A percentile compares a stretch with the other conserved stretches of the same genome.
Conservation (phyloP, 2,113 vertebrate species). For the Cynocephalus volans region DNA sequence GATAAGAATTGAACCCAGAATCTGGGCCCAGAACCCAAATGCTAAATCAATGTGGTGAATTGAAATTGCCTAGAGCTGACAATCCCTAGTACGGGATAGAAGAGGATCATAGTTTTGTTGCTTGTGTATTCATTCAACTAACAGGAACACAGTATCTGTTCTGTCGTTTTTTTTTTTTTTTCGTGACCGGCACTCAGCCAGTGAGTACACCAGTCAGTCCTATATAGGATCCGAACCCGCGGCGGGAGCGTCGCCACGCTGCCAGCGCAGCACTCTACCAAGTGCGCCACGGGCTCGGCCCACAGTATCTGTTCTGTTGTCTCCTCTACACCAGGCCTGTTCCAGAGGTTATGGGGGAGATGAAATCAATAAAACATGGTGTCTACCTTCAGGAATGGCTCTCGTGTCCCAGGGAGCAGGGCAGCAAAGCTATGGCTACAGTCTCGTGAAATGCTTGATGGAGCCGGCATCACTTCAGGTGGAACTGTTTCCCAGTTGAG, state of each 20-base stretch:
- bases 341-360: not conserved
- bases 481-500: not conserved
- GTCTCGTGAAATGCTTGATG: not conserved
- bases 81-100: not conserved
- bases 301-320: not conserved
- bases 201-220: too few species aligned
- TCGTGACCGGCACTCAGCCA: too few species aligned
- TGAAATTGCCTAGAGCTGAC: not conserved
- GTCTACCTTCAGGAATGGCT: not conserved
- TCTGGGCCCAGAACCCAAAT: not conserved
- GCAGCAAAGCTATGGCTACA: not conserved
- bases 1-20: slow-evolving; percentile 9
- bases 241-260: too few species aligned
- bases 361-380: not conserved
- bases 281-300: too few species aligned
- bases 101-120: not conserved
- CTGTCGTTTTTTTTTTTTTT: too few species aligned
- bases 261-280: too few species aligned
- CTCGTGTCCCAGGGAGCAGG: not conserved
- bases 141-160: not conserved
- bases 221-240: too few species aligned
- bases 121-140: slow-evolving; percentile 34
- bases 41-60: not conserved
- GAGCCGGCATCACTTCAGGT: not conserved
- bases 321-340: not conserved